Base-by-base conservation (phyloP, 2,888 invertebrate genomes). In the Timandra comae region DNA sequence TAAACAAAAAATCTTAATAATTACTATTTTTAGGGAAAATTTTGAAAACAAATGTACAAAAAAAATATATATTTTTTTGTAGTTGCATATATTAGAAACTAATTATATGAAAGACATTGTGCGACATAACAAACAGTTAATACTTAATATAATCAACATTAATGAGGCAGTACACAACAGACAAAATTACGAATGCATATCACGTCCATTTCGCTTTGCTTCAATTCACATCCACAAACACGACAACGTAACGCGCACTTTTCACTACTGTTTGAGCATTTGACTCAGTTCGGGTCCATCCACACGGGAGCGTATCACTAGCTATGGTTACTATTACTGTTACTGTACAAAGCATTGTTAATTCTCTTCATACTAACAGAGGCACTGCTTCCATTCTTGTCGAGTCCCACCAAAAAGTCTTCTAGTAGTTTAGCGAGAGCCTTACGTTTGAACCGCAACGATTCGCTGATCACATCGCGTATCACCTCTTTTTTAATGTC, bases 371-470 rank as follows among this genome's bases (percentile, higher is more conserved):
- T 59, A 44, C 55, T 70, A 41, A 74, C 63, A 5, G 79, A 76
- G 51, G 80, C 76, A 67, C 82, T 82, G 60, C 74, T 86, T 22
- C 86, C 86, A 46, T 86, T 86, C 55, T 68, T 82, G 56, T 86
- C 86, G 43, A 86, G 63, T 38, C 84, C 82, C 40, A 75, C 76
- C 50, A 88, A 63, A 64, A 89, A 89, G 60, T 92, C 91, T 69
- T 92, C 91, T 41, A 93, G 79, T 38, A 90, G 67, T 56, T 88
- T 87, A 16, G 91, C 92, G 44, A 94, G 81, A 49, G 88, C 88
- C 64, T 91, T 90, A 52, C 93, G 86, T 69, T 94, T 94, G 73
- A 94, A 94, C 55, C 94, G 86, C 52, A 92, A 78, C 27, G 93
- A 91, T 81, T 94, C 94, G 52, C 89, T 88, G 51, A 93, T 91